phyloP scores from a whole-genome alignment of 2,888 invertebrate species.

The Mythimna albipuncta region DNA sequence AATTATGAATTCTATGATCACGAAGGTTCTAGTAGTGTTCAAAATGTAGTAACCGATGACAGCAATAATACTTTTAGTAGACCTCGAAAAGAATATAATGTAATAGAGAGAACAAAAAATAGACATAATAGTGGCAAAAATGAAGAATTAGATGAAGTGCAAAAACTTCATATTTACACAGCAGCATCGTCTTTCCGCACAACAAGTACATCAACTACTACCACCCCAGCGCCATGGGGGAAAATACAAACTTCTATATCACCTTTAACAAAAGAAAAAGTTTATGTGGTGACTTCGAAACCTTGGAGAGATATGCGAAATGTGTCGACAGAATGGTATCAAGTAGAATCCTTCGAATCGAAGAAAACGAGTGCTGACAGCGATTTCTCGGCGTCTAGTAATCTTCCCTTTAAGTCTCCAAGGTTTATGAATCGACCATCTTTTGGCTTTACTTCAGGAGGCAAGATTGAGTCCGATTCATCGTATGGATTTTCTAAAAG shows the following conservation, averaged over 20 bases:
- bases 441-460: slow-evolving; percentile 84
- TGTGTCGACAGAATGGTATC: slow-evolving; percentile 77
- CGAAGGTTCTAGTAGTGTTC: slow-evolving; percentile 86
- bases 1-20: slow-evolving; percentile 86
- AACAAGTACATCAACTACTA: slow-evolving; percentile 82
- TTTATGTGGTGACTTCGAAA: slow-evolving; percentile 96
- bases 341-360: slow-evolving; percentile 78
- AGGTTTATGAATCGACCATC: slow-evolving; percentile 91
- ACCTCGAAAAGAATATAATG: slow-evolving; percentile 80
- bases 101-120: slow-evolving; percentile 78
- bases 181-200: slow-evolving; percentile 84
- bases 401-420: slow-evolving; percentile 85
- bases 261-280: slow-evolving; percentile 94
- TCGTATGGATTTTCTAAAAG: slow-evolving; percentile 83
- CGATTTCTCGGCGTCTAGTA: slow-evolving; percentile 73
- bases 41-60: slow-evolving; percentile 81
- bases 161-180: slow-evolving; percentile 84
- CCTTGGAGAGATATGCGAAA: slow-evolving; percentile 86
- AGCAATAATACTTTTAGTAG: slow-evolving; percentile 70
- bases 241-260: slow-evolving; percentile 93
- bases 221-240: slow-evolving; percentile 91
- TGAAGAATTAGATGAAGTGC: slow-evolving; percentile 73
- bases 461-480: slow-evolving; percentile 80
- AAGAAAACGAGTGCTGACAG: slow-evolving; percentile 76
- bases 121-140: slow-evolving; percentile 74